Evolutionary conservation across 2,113 vertebrate species (phyloP).

Genomic region (Anarrhichthys ocellatus): DNA sequence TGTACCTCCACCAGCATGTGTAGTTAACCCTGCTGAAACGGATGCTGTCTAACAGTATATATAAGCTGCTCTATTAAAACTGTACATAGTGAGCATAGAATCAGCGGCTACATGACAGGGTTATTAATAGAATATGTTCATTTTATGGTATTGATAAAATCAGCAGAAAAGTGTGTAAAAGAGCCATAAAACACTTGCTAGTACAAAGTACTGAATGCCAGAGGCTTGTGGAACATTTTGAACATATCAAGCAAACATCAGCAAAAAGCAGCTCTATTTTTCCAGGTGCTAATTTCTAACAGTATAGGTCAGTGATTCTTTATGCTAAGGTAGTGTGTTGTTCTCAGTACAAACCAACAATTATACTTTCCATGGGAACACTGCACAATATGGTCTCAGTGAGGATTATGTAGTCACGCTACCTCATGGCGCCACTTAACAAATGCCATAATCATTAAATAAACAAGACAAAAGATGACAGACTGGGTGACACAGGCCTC

Average conservation of each 20-base stretch:
- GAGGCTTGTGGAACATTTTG: neutral
- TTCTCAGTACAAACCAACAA: slow-evolving; percentile 70
- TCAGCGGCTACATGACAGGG: neutral
- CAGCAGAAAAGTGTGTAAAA: slow-evolving; percentile 20
- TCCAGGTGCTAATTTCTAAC: slow-evolving; percentile 45
- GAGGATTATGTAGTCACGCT: slow-evolving; percentile 70
- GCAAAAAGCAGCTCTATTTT: slow-evolving; percentile 1
- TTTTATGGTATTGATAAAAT: slow-evolving; percentile 28
- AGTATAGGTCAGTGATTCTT: slow-evolving; percentile 22
- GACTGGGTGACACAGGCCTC: slow-evolving; percentile 39
- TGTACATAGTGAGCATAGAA: neutral
- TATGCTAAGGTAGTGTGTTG: neutral
- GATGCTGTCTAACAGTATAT: no score
- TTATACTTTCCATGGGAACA: slow-evolving; percentile 67
- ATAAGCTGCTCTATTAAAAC: neutral
- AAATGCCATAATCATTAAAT: slow-evolving; percentile 70
- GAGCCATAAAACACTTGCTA: slow-evolving; percentile 31
- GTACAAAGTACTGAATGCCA: slow-evolving; percentile 10
- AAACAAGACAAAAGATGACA: slow-evolving; percentile 58
- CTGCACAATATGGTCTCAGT: slow-evolving; percentile 50
- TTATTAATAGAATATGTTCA: slow-evolving; percentile 33
- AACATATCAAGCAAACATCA: slow-evolving; percentile 3
- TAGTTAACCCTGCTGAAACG: neutral
- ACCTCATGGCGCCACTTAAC: slow-evolving; percentile 62
- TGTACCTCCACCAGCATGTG: neutral